Base-by-base conservation (phyloP, 2,113 vertebrate species). In the Archilochus colubris region DNA sequence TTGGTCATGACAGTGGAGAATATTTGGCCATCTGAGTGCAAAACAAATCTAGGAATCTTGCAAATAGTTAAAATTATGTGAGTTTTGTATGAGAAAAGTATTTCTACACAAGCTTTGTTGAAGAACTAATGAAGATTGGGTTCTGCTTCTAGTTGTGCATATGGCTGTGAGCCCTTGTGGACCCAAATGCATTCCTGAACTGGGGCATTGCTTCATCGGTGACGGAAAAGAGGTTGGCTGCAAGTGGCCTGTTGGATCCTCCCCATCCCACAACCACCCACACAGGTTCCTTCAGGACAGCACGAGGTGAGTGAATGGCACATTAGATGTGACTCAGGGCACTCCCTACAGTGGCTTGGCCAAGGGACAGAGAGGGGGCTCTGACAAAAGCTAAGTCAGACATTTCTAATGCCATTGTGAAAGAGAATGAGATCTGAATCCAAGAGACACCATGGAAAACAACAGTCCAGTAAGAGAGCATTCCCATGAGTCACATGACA, bases 1-100 rank as follows among this genome's bases (percentile, higher is more conserved):
- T 95, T 94, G 96, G 87, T 93, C 93, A 79, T 94, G 94, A 88
- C 51, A 82, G 31, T 72, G 81, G 84, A 94, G 84, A 69, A 89
- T 28, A 83, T 82, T 92, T 88, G 89, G 81, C 93, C 46, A 40
- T 63, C 84, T 85, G 69, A 83, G 73, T 94, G 82, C 61, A 93
- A 94, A 92, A 94, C 73, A 88, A 75, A 89, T 2, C 18, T 55
- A 77, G 86, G 68, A 91, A 82, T 76, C 83, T 76, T 77, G 57
- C 55, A 89, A 54, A 58, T 4, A 85, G 46, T 43, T 88, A 82
- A 72, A 86, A 55, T 14, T 44, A 95, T 78, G 69, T 78, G 58
- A 36, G n/a, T 78, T 74, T 50, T 93, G 82, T 64, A 59, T 90
- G 17, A 50, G 54, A 78, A 18, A 89, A 40, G 21, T 15, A 43